Evolutionary conservation across 1,140 invertebrate genomes (phyloP).

Genomic region (Nasonia vitripennis): DNA sequence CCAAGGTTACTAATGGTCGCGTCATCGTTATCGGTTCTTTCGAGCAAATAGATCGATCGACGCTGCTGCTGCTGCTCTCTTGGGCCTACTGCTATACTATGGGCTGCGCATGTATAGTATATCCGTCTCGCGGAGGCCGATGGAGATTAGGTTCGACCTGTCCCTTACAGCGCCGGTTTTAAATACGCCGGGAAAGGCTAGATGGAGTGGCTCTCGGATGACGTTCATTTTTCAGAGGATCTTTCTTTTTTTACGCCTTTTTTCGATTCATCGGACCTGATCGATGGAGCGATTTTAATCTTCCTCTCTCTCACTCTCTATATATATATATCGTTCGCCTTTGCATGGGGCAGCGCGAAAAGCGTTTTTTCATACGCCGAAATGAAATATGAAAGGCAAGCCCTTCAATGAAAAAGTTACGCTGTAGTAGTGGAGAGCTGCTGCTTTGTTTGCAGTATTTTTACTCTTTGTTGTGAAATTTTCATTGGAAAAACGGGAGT

Average conservation of each 20-base stretch:
- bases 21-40: conserved; percentile 54
- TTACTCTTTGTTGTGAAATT: no score
- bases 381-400: no score
- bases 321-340: no score
- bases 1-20: conserved; percentile 54
- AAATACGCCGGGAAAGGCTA: neutral
- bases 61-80: neutral
- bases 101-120: neutral
- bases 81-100: neutral
- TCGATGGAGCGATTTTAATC: neutral
- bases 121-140: neutral
- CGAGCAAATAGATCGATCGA: conserved; percentile 52
- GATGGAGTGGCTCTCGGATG: neutral
- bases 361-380: no score
- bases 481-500: no score
- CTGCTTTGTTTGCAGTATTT: no score
- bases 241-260: neutral
- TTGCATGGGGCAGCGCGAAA: no score
- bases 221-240: neutral
- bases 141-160: conserved; percentile 26
- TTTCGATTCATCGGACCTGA: neutral
- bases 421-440: no score
- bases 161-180: conserved; percentile 6
- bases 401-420: no score
- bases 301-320: neutral